Conservation (phyloP, 2,113 vertebrate species). For the Etheostoma spectabile region DNA sequence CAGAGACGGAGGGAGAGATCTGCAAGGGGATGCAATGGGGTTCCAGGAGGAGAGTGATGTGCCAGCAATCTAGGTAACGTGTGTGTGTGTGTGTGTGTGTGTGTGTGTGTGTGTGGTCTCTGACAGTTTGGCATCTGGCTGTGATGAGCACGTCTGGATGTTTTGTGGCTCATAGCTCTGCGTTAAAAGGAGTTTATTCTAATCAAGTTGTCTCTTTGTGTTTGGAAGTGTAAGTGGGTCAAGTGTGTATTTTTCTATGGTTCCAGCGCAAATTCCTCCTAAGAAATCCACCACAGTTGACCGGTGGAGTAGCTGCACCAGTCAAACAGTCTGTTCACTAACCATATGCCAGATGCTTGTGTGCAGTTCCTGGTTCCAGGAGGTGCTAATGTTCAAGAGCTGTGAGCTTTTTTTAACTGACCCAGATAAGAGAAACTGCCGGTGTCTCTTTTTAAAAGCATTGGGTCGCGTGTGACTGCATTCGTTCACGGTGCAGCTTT, state of each 20-base stretch:
- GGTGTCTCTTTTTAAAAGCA: slow-evolving; percentile 7
- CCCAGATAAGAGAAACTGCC: slow-evolving; percentile 37
- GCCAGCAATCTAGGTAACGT: slow-evolving; percentile 61
- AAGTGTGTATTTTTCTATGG: neutral
- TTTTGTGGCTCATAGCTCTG: slow-evolving; percentile 18
- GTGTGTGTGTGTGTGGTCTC: neutral
- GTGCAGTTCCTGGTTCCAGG: slow-evolving; percentile 22
- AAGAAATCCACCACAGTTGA: neutral
- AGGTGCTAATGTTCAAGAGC: neutral
- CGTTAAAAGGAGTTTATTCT: slow-evolving; percentile 43
- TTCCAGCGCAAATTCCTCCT: neutral
- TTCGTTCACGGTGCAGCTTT: neutral
- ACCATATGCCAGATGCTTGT: neutral
- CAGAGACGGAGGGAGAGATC: slow-evolving; percentile 47
- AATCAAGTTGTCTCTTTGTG: slow-evolving; percentile 3
- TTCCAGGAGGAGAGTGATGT: slow-evolving; percentile 41
- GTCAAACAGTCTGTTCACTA: slow-evolving; percentile 44
- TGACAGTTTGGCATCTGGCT: slow-evolving; percentile 37
- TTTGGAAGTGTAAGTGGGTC: neutral
- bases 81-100: slow-evolving; percentile 24
- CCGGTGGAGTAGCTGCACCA: neutral
- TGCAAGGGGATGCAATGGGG: slow-evolving; percentile 62
- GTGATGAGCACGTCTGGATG: slow-evolving; percentile 15
- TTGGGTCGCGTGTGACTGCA: neutral
- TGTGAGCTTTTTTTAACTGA: slow-evolving; percentile 33